Percentiles rank a stretch among this genome's conserved stretches.
Evolutionary conservation across 2,888 invertebrate genomes (phyloP).

Genomic region (Synergus laeviventris): DNA sequence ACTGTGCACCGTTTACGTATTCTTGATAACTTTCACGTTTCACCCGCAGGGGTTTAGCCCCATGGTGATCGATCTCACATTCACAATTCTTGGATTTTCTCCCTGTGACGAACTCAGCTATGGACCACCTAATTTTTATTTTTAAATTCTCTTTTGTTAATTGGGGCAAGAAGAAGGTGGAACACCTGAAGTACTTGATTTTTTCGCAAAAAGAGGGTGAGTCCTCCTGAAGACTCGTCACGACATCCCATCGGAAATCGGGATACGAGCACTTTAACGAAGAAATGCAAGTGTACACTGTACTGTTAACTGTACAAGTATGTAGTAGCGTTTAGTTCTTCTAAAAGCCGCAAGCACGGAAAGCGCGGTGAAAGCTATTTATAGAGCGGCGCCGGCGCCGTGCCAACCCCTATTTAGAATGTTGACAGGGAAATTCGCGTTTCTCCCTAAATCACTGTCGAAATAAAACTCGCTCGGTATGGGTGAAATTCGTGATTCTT

Average conservation of each 20-base stretch:
- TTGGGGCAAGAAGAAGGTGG: neutral
- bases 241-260: neutral
- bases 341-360: neutral
- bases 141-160: neutral
- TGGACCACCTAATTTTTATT: neutral
- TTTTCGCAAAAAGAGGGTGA: slow-evolving; percentile 8
- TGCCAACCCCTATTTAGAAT: slow-evolving; percentile 40
- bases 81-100: slow-evolving; percentile 15
- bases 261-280: slow-evolving; percentile 1
- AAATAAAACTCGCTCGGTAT: neutral
- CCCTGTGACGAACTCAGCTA: neutral
- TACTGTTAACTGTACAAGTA: slow-evolving; percentile 4
- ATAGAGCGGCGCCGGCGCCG: slow-evolving; percentile 39
- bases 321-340: slow-evolving; percentile 36
- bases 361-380: slow-evolving; percentile 33
- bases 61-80: slow-evolving; percentile 16
- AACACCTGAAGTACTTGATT: neutral
- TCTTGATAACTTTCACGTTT: neutral
- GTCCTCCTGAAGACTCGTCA: neutral
- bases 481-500: neutral
- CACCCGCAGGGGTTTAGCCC: neutral
- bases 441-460: slow-evolving; percentile 13
- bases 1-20: neutral
- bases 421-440: slow-evolving; percentile 20
- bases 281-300: slow-evolving; percentile 33